These are phyloP conservation scores for Palloptera scutellata DNA, from an alignment of 2,888 invertebrate genomes.

Conservation along the genomic window DNA sequence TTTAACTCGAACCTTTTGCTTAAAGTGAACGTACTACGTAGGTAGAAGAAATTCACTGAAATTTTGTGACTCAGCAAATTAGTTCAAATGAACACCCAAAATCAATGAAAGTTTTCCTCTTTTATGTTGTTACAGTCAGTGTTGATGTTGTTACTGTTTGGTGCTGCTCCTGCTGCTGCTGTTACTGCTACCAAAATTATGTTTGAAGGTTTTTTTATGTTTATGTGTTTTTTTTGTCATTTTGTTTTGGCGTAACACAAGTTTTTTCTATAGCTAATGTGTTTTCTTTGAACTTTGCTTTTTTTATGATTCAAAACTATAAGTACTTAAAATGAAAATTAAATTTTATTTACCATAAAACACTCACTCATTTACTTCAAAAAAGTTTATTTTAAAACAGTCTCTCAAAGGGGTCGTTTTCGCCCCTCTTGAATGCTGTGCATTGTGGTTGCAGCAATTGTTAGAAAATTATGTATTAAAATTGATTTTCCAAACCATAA, in stretches of 20 bases:
- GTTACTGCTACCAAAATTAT: no score
- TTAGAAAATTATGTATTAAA: constrained; percentile 36
- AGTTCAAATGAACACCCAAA: constrained; percentile 37
- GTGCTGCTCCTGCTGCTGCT: not conserved
- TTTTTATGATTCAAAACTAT: no score
- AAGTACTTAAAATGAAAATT: no score
- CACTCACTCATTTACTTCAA: no score
- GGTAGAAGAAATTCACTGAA: constrained; percentile 2
- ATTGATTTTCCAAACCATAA: constrained; percentile 59
- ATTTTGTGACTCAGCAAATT: constrained; percentile 48
- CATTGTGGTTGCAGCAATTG: constrained; percentile 20
- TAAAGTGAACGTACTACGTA: not conserved
- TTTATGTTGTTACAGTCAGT: constrained; percentile 8
- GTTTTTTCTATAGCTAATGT: no score
- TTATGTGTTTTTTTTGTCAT: no score
- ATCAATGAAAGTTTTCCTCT: constrained; percentile 33
- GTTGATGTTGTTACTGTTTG: not conserved
- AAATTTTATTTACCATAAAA: no score
- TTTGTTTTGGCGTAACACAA: no score
- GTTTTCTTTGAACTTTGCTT: no score
- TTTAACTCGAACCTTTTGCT: no score
- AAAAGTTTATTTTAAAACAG: no score
- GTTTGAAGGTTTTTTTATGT: no score
- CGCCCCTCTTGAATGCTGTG: constrained; percentile 12
- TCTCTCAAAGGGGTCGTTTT: constrained; percentile 5